A percentile compares a stretch with the other conserved stretches of the same genome.
Evolutionary conservation across 2,888 invertebrate species (phyloP).

Genomic region (Gasteruption jaculator): DNA sequence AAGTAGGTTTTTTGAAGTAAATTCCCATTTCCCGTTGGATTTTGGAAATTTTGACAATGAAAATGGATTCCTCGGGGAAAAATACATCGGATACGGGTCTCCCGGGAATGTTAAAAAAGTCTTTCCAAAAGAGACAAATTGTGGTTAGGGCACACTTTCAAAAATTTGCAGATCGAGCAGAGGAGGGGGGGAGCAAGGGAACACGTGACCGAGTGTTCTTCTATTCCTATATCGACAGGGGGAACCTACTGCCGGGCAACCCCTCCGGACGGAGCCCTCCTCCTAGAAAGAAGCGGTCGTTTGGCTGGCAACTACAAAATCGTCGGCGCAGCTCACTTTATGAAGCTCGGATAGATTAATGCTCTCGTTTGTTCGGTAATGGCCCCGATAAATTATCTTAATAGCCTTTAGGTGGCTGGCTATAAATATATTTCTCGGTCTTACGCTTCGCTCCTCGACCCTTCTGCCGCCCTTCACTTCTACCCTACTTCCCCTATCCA

Average conservation of each 20-base stretch:
- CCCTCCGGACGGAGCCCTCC: conserved; percentile 4
- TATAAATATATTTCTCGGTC: conserved; percentile 48
- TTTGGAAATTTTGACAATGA: too few relatives aligned
- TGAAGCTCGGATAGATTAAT: conserved; percentile 52
- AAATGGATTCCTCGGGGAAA: too few relatives aligned
- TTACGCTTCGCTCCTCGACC: too few relatives aligned
- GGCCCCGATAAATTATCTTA: conserved; percentile 51
- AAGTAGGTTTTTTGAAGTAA: too few relatives aligned
- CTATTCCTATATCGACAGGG: conserved; percentile 12
- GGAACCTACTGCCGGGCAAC: conserved; percentile 4
- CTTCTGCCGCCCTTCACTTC: conserved; percentile 34
- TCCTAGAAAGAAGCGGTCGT: conserved; percentile 48
- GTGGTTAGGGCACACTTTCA: too few relatives aligned
- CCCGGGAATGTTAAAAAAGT: too few relatives aligned
- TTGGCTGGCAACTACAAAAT: conserved; percentile 49
- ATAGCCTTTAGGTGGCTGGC: conserved; percentile 43
- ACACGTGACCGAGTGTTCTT: too few relatives aligned
- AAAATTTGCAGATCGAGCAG: too few relatives aligned
- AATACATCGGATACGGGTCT: too few relatives aligned
- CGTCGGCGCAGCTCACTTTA: conserved; percentile 50
- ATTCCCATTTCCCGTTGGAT: too few relatives aligned
- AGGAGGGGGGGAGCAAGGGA: too few relatives aligned
- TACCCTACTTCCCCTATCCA: conserved; percentile 21
- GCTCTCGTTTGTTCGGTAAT: conserved; percentile 51
- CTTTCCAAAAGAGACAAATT: too few relatives aligned